These are phyloP conservation scores for Kryphioiulus occultus DNA, from an alignment of 2,888 invertebrate species.

Conservation along the genomic window DNA sequence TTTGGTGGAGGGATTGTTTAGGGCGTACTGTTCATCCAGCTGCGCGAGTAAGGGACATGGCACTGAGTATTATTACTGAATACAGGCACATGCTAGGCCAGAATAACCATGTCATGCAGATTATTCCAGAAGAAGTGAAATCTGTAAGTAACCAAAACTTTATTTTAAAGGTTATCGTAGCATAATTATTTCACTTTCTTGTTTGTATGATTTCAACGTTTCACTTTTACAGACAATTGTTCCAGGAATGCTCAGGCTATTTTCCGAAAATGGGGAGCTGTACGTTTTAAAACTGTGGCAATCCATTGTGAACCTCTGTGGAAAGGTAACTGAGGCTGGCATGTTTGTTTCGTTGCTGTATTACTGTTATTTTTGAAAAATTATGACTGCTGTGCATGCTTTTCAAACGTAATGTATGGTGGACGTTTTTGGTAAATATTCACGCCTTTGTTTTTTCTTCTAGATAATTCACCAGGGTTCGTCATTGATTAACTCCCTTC, in stretches of 20 bases:
- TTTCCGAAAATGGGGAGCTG: not conserved
- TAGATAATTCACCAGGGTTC: slow-evolving; percentile 19
- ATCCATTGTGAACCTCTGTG: not conserved
- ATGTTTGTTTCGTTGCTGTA: not conserved
- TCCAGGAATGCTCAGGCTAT: not conserved
- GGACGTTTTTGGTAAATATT: not conserved
- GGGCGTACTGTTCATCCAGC: not conserved
- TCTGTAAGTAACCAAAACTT: not conserved
- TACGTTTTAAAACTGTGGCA: slow-evolving; percentile 25
- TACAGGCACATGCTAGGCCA: not conserved
- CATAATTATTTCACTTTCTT: not conserved
- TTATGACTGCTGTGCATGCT: too few relatives aligned
- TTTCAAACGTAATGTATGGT: not conserved
- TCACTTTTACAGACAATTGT: slow-evolving; percentile 1
- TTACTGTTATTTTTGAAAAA: too few relatives aligned
- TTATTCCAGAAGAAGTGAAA: not conserved
- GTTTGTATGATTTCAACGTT: not conserved
- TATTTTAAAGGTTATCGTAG: not conserved
- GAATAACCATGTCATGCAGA: not conserved
- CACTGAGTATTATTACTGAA: not conserved
- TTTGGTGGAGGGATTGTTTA: not conserved
- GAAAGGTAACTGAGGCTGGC: not conserved
- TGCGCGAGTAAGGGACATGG: not conserved
- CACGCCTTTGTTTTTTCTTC: not conserved
- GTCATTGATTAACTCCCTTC: not conserved